These are phyloP conservation scores for Julus scanicus DNA, from an alignment of 2,888 invertebrate species.

Conservation along the genomic window DNA sequence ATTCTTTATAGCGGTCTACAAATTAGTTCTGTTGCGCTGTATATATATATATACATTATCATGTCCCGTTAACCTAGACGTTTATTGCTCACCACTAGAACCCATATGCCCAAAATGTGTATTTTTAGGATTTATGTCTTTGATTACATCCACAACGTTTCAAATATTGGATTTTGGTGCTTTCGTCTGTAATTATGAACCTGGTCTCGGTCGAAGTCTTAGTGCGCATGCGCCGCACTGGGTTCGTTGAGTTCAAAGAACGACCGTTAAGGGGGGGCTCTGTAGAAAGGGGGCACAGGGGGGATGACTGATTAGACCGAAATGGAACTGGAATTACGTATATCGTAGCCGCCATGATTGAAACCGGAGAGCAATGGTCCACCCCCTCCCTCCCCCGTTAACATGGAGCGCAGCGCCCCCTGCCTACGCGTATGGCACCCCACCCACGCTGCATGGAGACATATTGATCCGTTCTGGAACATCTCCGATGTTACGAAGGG, in stretches of 20 bases:
- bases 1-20: no score
- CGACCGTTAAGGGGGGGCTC: background rate
- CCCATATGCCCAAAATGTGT: background rate
- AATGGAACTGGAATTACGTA: slow-evolving; percentile 29
- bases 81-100: background rate
- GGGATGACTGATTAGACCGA: background rate
- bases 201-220: background rate
- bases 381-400: background rate
- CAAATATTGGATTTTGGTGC: background rate
- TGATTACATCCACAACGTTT: background rate
- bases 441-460: background rate
- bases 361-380: background rate
- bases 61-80: no score
- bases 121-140: background rate
- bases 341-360: background rate
- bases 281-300: background rate
- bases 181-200: background rate
- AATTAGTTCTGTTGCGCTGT: no score
- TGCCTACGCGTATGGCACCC: background rate
- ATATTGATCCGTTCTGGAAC: slow-evolving; percentile 27
- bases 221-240: background rate
- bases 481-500: slow-evolving; percentile 17
- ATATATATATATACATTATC: no score
- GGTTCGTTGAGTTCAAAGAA: background rate
- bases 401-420: background rate